Base-by-base conservation (phyloP, 2,113 vertebrate species). In the Tamias sibiricus region DNA sequence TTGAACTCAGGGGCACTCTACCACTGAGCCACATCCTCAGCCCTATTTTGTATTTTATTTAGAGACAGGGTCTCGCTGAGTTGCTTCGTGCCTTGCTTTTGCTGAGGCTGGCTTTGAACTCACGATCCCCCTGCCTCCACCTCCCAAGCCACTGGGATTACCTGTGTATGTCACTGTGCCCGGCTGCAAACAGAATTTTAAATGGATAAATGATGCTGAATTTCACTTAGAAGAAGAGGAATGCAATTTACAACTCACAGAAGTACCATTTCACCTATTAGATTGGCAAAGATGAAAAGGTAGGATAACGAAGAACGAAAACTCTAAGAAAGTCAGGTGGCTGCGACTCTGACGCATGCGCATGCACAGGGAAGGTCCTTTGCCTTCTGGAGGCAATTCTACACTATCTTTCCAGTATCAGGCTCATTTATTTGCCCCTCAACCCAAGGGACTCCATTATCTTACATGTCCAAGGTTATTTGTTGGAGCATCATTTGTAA, bases 211-310 rank as follows among this genome's bases (percentile, higher is more conserved):
- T 75, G 54, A 87, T 66, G 12, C 11, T n/a, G 19, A 44, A 44
- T 1, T 83, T 84, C 69, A 37, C 37, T 91, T 47, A n/a, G 40
- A 76, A 72, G 42, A 69, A 57, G 19, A 82, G 13, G 64, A 91
- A 94, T 37, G 68, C 75, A 95, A 91, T 64, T 47, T 49, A 94
- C 35, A 82, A 57, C 14, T 47, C 47, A 49, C 54, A 74, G 49
- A 95, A 80, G 42, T 42, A 68, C 8, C 42, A 79, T 79, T 49
- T 69, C 24, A 52, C 37, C 24, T 30, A 49, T 42, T 69, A 28
- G 52, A 52, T 52, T 57, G 20, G 20, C 19, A 22, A 57, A 77
- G 49, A 83, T 42, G 35, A 35, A 75, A 57, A 81, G 40, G 22
- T 19, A 2, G 49, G 37, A 47, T 17, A 30, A 35, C 24, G 0